Percentiles rank a stretch among this genome's conserved stretches.
phyloP scores from a whole-genome alignment of 2,888 invertebrate genomes.

The Xylophagus ater region DNA sequence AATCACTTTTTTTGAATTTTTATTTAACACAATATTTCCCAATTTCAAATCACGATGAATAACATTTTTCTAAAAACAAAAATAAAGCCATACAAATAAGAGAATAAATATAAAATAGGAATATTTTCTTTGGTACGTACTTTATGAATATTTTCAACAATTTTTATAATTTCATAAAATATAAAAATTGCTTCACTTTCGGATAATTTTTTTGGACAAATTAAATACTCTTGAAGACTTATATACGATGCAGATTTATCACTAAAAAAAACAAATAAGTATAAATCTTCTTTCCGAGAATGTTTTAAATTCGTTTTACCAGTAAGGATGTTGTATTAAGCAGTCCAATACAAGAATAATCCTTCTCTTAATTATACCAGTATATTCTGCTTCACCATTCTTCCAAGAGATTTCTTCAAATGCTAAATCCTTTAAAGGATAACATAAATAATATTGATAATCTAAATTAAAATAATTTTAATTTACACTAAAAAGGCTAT shows the following conservation, averaged over 20 bases:
- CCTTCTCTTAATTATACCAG: conserved; percentile 47
- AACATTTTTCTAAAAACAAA: conserved; percentile 52
- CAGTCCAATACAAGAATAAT: conserved; percentile 64
- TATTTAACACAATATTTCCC: conserved; percentile 64
- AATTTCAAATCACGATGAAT: conserved; percentile 68
- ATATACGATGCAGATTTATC: conserved; percentile 47
- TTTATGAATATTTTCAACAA: conserved; percentile 62
- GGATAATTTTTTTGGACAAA: conserved; percentile 60
- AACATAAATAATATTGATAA: conserved; percentile 6
- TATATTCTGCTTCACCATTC: conserved; percentile 43
- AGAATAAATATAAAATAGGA: neutral
- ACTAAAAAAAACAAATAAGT: conserved; percentile 28
- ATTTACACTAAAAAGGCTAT: conserved; percentile 61
- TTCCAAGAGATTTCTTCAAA: conserved; percentile 47
- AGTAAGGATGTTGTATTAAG: conserved; percentile 55
- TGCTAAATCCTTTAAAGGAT: conserved; percentile 50
- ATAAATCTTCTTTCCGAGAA: neutral
- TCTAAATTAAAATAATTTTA: conserved; percentile 1
- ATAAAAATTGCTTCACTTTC: conserved; percentile 63
- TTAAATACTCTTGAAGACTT: conserved; percentile 64
- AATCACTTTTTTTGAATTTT: conserved; percentile 50
- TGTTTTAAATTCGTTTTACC: conserved; percentile 12
- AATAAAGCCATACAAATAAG: too few species aligned
- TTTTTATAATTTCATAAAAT: conserved; percentile 61
- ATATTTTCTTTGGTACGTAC: conserved; percentile 32